Percentiles rank a stretch among this genome's conserved stretches.
Conservation (phyloP, 2,797 vertebrate genomes). For the Phaenicophaeus curvirostris region DNA sequence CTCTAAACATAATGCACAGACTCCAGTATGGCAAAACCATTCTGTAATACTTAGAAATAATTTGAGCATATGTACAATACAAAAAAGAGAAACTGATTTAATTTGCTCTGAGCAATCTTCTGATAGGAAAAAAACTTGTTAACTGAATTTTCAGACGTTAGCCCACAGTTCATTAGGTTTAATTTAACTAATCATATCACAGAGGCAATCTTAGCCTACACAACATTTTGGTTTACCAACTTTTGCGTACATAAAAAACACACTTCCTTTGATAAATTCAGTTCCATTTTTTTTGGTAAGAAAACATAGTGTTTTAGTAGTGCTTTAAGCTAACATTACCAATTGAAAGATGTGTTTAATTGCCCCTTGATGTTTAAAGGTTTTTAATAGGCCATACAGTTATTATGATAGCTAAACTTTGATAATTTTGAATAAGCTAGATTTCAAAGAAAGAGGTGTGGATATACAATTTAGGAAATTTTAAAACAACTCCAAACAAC, state of each 20-base stretch:
- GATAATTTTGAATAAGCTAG: background rate
- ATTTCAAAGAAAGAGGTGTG: constrained; percentile 3
- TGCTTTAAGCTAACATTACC: constrained; percentile 44
- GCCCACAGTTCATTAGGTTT: constrained; percentile 58
- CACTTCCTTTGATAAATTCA: constrained; percentile 26
- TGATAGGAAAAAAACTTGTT: constrained; percentile 43
- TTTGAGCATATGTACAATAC: constrained; percentile 22
- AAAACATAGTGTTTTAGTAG: background rate
- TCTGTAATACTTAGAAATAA: constrained; percentile 41
- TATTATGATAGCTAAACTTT: background rate
- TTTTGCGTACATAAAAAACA: constrained; percentile 54
- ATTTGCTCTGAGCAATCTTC: constrained; percentile 53
- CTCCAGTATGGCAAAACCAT: constrained; percentile 20
- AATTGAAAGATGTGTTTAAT: constrained; percentile 6
- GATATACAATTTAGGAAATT: background rate
- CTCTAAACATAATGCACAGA: background rate
- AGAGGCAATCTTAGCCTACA: constrained; percentile 6
- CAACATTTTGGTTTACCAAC: constrained; percentile 1
- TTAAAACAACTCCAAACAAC: background rate
- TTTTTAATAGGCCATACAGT: background rate
- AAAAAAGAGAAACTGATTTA: constrained; percentile 42
- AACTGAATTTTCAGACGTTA: constrained; percentile 65
- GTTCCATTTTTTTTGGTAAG: constrained; percentile 29
- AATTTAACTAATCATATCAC: constrained; percentile 56
- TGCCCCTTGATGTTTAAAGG: constrained; percentile 10